Percentiles rank a stretch among this genome's conserved stretches.
Evolutionary conservation across 2,888 invertebrate genomes (phyloP).

Genomic region (Lymantria monacha): DNA sequence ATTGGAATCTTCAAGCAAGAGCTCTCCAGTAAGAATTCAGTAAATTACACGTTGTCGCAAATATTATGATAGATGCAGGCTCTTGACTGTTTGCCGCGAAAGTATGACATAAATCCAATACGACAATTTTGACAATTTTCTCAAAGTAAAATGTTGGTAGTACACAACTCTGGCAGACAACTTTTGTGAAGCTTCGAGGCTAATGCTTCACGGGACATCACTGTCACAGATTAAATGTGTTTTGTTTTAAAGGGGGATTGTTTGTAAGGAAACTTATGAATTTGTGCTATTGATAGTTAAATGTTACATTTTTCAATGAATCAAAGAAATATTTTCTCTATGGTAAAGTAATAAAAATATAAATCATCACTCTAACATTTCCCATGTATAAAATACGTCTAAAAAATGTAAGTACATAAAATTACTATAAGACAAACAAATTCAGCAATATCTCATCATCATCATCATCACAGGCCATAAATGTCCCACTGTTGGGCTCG

Average conservation of each 20-base stretch:
- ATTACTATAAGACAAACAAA: no score
- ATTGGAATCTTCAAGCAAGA: neutral
- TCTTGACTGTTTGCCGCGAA: conserved; percentile 3
- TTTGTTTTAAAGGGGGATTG: conserved; percentile 1
- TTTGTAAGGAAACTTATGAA: no score
- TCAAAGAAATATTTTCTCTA: no score
- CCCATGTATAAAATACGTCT: no score
- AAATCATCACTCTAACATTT: no score
- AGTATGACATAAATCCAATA: conserved; percentile 11
- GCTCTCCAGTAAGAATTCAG: neutral
- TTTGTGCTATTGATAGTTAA: no score
- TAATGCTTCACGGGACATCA: conserved; percentile 3
- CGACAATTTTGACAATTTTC: conserved; percentile 16
- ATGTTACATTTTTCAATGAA: no score
- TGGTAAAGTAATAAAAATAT: no score
- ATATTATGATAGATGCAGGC: conserved; percentile 28
- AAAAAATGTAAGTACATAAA: no score
- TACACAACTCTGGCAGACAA: neutral
- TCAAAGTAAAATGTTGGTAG: conserved; percentile 9
- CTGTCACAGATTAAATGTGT: conserved; percentile 6
- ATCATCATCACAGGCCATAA: no score
- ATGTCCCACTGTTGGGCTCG: no score
- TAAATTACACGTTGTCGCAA: neutral
- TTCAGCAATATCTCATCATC: no score
- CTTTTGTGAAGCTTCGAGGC: neutral